Evolutionary conservation across 2,113 vertebrate genomes (phyloP).

Genomic region (Leptocoma aspasia): DNA sequence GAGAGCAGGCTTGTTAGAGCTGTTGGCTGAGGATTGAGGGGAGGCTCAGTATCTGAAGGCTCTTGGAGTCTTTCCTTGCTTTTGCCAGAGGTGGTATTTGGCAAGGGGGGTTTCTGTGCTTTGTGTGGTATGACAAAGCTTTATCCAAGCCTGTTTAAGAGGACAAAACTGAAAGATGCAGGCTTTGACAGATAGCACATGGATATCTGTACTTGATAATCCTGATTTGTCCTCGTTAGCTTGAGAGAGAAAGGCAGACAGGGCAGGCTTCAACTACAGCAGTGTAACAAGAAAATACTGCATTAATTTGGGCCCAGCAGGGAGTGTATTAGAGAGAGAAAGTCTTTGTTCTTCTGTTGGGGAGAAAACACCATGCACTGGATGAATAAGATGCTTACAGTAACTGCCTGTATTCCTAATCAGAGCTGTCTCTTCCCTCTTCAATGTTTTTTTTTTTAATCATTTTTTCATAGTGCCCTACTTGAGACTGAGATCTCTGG

Average conservation of each 20-base stretch:
- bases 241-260: not conserved
- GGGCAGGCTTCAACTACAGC: not conserved
- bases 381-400: not conserved
- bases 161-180: not conserved
- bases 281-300: slow-evolving; percentile 6
- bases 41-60: not conserved
- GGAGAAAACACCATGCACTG: not conserved
- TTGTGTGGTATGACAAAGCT: not conserved
- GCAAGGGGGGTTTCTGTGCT: not conserved
- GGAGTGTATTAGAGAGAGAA: slow-evolving; percentile 18
- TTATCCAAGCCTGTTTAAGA: not conserved
- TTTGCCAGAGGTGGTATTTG: not conserved
- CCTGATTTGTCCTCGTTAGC: slow-evolving; percentile 43
- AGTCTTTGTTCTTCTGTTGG: slow-evolving; percentile 27
- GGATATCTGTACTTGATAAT: slow-evolving; percentile 22
- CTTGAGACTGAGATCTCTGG: not conserved
- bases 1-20: not conserved
- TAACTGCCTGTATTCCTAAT: slow-evolving; percentile 10
- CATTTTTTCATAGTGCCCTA: not conserved
- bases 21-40: not conserved
- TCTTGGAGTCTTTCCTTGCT: not conserved
- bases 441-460: not conserved
- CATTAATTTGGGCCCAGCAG: slow-evolving; percentile 47
- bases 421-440: not conserved
- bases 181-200: not conserved